Evolutionary conservation across 1,140 invertebrate genomes (phyloP).

Genomic region (Vanessa atalanta): DNA sequence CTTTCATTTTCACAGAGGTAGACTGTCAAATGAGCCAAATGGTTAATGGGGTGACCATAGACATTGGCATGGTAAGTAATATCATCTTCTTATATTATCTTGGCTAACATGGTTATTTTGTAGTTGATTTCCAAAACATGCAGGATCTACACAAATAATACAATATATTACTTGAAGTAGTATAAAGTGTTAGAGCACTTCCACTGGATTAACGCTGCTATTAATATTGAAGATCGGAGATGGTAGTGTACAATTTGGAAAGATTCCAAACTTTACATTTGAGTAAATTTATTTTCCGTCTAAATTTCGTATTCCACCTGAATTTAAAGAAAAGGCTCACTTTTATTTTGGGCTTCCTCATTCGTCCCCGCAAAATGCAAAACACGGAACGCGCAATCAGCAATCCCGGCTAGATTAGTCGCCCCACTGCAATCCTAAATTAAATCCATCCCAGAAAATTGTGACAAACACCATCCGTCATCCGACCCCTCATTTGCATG

Average conservation of each 20-base stretch:
- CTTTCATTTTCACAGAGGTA: too few species aligned
- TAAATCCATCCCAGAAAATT: constrained; percentile 75
- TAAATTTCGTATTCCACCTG: not conserved
- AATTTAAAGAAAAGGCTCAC: constrained; percentile 24
- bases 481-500: constrained; percentile 77
- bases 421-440: constrained; percentile 64
- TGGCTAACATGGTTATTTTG: too few species aligned
- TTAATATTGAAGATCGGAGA: too few species aligned
- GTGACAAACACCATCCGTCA: constrained; percentile 76
- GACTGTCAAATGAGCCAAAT: too few species aligned
- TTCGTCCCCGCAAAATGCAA: constrained; percentile 37
- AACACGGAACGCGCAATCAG: constrained; percentile 46
- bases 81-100: too few species aligned
- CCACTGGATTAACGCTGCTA: too few species aligned
- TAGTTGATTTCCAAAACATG: too few species aligned
- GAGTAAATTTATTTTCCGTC: not conserved
- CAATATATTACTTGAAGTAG: too few species aligned
- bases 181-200: too few species aligned
- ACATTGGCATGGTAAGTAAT: too few species aligned
- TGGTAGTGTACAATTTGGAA: not conserved
- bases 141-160: too few species aligned
- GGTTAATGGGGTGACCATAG: too few species aligned
- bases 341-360: constrained; percentile 25
- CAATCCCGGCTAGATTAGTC: constrained; percentile 67
- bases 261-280: not conserved